Evolutionary conservation across 53 echinoderm and acorn worm genomes (phyloP), one percentile per base, ranked within the genome.

Genomic region (Mesocentrotus franciscanus): DNA sequence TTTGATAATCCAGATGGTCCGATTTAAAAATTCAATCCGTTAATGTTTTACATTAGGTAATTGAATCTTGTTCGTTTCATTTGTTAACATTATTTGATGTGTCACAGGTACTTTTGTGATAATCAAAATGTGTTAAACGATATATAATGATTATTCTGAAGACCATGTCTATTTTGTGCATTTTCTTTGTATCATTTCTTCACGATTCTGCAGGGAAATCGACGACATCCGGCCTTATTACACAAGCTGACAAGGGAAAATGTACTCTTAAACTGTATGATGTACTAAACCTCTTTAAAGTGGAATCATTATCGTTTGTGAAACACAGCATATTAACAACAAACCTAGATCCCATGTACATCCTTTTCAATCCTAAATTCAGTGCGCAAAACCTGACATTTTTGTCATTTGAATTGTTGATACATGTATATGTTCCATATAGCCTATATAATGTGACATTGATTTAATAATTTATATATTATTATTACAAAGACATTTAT

Each of bases 271-370:
- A 16, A 18, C 26, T 27, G 29, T 27, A 56, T 87, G 56, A 58
- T 87, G 59, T 87, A 87, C 59, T 87, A 59, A 49, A 55, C n/a
- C 87, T 87, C n/a, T 36, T 22, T 15, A 39, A 58, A 84, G n/a
- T 42, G 7, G 81, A 14, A 81, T 18, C 18, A 12, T 13, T 32
- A 14, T 30, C 10, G 1, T 30, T 12, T 29, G 11, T 18, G 74
- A 74, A 30, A 74, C 30, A 9, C 71, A 71, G 6, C n/a, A 24
- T 71, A n/a, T 49, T 18, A 14, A 64, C 1, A 64, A n/a, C n/a
- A 64, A 15, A 3, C 61, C 15, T 64, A 18, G 64, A 64, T 64
- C 64, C 15, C 64, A 14, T 64, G 64, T 11, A 64, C 20, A 64
- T 18, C 15, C 20, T 16, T 64, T 76, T 76, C n/a, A 33, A 33